Evolutionary conservation across 2,113 vertebrate genomes (phyloP).

Genomic region (Lophotis ruficrista): DNA sequence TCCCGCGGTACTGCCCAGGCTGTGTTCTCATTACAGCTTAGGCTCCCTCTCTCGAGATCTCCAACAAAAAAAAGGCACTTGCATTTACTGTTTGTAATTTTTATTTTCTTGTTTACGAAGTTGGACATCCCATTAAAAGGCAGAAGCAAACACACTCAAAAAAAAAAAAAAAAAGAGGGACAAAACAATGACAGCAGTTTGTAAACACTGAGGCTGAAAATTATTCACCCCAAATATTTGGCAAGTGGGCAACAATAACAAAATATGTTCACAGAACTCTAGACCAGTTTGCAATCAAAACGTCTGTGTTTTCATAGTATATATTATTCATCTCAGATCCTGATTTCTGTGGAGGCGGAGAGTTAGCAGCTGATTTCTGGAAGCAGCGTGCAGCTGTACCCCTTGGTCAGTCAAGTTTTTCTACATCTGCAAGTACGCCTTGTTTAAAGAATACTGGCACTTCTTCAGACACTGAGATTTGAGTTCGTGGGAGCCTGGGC

Average conservation of each 20-base stretch:
- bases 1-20: neutral
- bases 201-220: slow-evolving; percentile 26
- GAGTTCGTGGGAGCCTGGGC: neutral
- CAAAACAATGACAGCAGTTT: neutral
- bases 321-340: neutral
- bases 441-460: neutral
- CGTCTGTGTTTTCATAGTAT: neutral
- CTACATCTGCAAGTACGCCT: neutral
- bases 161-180: no score
- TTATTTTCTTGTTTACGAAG: neutral
- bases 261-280: neutral
- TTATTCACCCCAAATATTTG: slow-evolving; percentile 16
- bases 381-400: neutral
- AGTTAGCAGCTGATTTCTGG: neutral
- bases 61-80: neutral
- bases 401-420: neutral
- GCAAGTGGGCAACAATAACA: neutral
- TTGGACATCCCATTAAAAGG: neutral
- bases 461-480: neutral
- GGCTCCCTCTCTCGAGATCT: neutral
- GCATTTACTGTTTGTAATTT: neutral
- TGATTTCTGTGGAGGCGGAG: neutral
- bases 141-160: neutral
- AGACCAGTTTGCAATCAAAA: slow-evolving; percentile 1
- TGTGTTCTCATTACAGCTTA: neutral